A percentile compares a stretch with the other conserved stretches of the same genome.
Conservation (phyloP, 2,888 invertebrate genomes). For the Hyles lineata region DNA sequence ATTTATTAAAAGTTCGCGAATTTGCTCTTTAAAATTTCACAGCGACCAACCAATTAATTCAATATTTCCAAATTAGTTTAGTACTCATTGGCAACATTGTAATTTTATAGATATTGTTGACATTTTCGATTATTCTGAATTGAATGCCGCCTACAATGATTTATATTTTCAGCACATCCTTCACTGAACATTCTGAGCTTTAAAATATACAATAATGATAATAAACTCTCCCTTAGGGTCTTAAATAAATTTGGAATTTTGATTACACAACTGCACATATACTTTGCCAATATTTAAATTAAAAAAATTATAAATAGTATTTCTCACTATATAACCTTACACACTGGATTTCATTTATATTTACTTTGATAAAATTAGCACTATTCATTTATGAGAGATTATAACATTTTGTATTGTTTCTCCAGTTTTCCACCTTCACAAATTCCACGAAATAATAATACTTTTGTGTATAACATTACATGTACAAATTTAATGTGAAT, state of each 20-base stretch:
- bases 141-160: too few species aligned
- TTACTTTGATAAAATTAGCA: slow-evolving; percentile 38
- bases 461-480: slow-evolving; percentile 24
- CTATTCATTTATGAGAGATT: slow-evolving; percentile 33
- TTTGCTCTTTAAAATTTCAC: too few species aligned
- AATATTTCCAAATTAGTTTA: too few species aligned
- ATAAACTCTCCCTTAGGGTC: slow-evolving; percentile 34
- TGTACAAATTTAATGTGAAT: slow-evolving; percentile 28
- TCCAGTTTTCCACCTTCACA: slow-evolving; percentile 26
- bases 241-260: slow-evolving; percentile 44
- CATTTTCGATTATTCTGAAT: too few species aligned
- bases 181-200: slow-evolving; percentile 14
- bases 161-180: slow-evolving; percentile 4
- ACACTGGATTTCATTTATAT: slow-evolving; percentile 50
- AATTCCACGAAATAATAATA: slow-evolving; percentile 18
- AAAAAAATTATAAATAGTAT: slow-evolving; percentile 53
- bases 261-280: slow-evolving; percentile 47
- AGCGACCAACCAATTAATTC: too few species aligned
- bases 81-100: too few species aligned
- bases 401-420: slow-evolving; percentile 17
- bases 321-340: slow-evolving; percentile 53
- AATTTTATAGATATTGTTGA: too few species aligned
- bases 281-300: slow-evolving; percentile 48
- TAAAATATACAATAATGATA: slow-evolving; percentile 18
- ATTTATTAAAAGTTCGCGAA: too few species aligned